Evolutionary conservation across 2,888 invertebrate species (phyloP), one percentile per base, ranked within the genome.

Genomic region (Campaea margaritaria): DNA sequence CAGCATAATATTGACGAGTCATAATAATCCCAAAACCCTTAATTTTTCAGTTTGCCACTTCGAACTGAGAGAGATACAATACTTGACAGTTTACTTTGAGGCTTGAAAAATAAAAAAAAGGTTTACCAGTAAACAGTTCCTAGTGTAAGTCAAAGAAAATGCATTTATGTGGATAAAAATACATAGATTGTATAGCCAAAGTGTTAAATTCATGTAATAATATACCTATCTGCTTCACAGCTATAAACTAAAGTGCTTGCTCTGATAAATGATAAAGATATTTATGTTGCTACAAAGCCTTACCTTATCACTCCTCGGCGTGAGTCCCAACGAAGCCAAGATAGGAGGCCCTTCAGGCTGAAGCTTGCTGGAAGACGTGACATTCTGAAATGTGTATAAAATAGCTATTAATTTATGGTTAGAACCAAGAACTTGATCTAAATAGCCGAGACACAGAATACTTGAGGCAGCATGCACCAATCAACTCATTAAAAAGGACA

Each of bases 291-390:
- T 34, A 31, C 10, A 45, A 39, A 34, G 36, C 14, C 81, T 79
- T 89, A 93, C 93, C 93, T 93, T 93, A 86, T 93, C 93, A 87
- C 91, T 93, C 75, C 90, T 84, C 51, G 93, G 93, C 73, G 93
- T 93, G 70, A 93, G 90, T 52, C 93, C 93, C 81, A 93, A 67
- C 41, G 93, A 93, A 65, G 93, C 90, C 86, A 93, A 82, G 72
- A 93, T 93, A 46, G 93, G 93, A 43, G 93, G 93, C 42, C 93
- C 93, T 79, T 92, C 93, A 12, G 90, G 89, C 67, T 91, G 93
- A 16, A 89, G 51, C 78, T 91, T 92, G 68, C 68, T 82, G 58
- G 85, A 76, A 41, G 74, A 65, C 13, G 70, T 78, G 13, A 75
- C 81, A 81, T 81, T 83, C 92, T 92, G 89, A 70, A 91, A 91